Evolutionary conservation across 2,888 invertebrate species (phyloP).

Genomic region (Trichopria drosophilae): DNA sequence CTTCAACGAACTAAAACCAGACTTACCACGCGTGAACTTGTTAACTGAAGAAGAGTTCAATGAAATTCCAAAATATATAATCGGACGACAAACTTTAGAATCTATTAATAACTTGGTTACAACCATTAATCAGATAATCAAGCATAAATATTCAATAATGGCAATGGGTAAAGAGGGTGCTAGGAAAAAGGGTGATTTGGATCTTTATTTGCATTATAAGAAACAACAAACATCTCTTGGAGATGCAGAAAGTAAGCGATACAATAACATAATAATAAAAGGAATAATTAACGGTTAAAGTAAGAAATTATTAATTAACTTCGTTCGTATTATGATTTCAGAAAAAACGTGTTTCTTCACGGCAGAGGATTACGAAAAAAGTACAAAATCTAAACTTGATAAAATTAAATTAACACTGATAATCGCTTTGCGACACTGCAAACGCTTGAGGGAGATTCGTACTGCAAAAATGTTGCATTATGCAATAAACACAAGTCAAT

Average conservation of each 20-base stretch:
- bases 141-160: slow-evolving; percentile 48
- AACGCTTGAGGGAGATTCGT: slow-evolving; percentile 47
- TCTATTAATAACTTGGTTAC: slow-evolving; percentile 43
- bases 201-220: slow-evolving; percentile 46
- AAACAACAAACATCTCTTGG: slow-evolving; percentile 43
- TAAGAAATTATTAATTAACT: slow-evolving; percentile 8
- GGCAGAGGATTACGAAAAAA: slow-evolving; percentile 47
- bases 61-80: slow-evolving; percentile 51
- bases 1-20: slow-evolving; percentile 42
- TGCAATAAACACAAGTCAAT: too few relatives aligned
- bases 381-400: slow-evolving; percentile 47
- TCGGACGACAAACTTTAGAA: slow-evolving; percentile 45
- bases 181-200: slow-evolving; percentile 49
- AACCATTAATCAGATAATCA: slow-evolving; percentile 46
- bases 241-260: slow-evolving; percentile 37
- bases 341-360: slow-evolving; percentile 49
- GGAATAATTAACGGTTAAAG: background rate
- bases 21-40: slow-evolving; percentile 35
- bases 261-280: background rate
- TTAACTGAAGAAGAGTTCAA: slow-evolving; percentile 42
- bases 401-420: slow-evolving; percentile 51
- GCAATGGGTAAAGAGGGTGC: slow-evolving; percentile 46
- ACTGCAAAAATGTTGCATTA: slow-evolving; percentile 42
- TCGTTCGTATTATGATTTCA: slow-evolving; percentile 37
- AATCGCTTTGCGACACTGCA: slow-evolving; percentile 49